These are phyloP conservation scores for Pogonomyrmex californicus DNA, from an alignment of 1,140 invertebrate genomes.

Conservation along the genomic window DNA sequence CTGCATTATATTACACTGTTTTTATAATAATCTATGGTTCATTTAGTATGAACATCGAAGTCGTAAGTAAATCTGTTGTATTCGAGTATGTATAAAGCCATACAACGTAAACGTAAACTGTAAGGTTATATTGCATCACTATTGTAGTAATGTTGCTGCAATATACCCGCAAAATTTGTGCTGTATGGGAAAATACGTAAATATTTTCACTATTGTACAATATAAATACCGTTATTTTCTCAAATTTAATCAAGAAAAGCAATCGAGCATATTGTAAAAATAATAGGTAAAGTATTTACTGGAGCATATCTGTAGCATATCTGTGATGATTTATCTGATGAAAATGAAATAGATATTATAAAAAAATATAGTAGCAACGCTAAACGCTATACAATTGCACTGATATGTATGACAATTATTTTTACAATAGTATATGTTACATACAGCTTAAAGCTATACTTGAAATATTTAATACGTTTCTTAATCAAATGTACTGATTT, in stretches of 20 bases:
- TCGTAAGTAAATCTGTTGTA: constrained; percentile 5
- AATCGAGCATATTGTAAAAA: not conserved
- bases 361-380: not conserved
- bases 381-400: not conserved
- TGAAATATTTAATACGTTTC: too few species aligned
- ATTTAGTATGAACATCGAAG: not conserved
- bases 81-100: too few species aligned
- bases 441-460: too few species aligned
- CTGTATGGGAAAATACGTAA: too few species aligned
- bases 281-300: not conserved
- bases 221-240: not conserved
- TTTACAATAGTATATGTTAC: too few species aligned
- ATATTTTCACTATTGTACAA: too few species aligned
- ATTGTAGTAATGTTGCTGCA: too few species aligned
- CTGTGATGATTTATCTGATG: not conserved
- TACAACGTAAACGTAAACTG: too few species aligned
- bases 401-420: not conserved
- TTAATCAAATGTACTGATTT: not conserved
- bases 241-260: too few species aligned
- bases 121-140: too few species aligned
- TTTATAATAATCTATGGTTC: not conserved
- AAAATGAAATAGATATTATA: constrained; percentile 11
- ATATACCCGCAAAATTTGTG: too few species aligned
- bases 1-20: not conserved
- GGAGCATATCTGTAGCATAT: not conserved